Base-by-base conservation (phyloP, 2,888 invertebrate genomes). In the Morpho deidamia region DNA sequence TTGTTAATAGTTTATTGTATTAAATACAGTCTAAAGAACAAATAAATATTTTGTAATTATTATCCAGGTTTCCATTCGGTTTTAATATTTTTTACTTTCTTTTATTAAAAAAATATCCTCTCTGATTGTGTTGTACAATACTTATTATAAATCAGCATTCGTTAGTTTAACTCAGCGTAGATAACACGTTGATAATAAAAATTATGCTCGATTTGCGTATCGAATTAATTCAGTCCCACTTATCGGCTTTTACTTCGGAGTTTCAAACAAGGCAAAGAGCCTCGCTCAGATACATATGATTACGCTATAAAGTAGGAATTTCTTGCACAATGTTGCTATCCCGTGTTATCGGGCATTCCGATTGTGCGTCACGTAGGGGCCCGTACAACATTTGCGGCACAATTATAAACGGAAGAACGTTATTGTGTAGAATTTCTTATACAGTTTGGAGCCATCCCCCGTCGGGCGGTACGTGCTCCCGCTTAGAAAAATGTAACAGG, bases 401-500 rank as follows among this genome's bases (percentile, higher is more conserved):
- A 78, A 81, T 79, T 81, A 78, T 72, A 76, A 77, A 66, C 67
- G 67, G 67, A 66, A 65, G 69, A 64, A 64, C 63, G 67, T 76
- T 76, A 78, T 81, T 80, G 70, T 72, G 72, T 71, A 64, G 70
- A 69, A 65, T 68, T 73, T 71, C 66, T 64, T 71, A 71, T 71
- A 74, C 76, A 72, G 68, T 69, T 61, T 64, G 66, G 67, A 71
- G 68, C 69, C 72, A 74, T 74, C 75, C 71, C 81, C 81, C 70
- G 76, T 65, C 58, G 81, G 69, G 81, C 69, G 73, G 74, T 81
- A 86, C 83, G 85, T 87, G 83, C 79, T 78, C 66, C 70, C 69
- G 72, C 78, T 76, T 74, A 81, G 81, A 82, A 83, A 81, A 87
- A 85, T 84, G 81, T 81, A 69, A 73, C 72, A 77, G 77, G 85